Percentiles rank a stretch among this genome's conserved stretches.
Evolutionary conservation across 1,140 invertebrate genomes (phyloP).

Genomic region (Nebria ingens): DNA sequence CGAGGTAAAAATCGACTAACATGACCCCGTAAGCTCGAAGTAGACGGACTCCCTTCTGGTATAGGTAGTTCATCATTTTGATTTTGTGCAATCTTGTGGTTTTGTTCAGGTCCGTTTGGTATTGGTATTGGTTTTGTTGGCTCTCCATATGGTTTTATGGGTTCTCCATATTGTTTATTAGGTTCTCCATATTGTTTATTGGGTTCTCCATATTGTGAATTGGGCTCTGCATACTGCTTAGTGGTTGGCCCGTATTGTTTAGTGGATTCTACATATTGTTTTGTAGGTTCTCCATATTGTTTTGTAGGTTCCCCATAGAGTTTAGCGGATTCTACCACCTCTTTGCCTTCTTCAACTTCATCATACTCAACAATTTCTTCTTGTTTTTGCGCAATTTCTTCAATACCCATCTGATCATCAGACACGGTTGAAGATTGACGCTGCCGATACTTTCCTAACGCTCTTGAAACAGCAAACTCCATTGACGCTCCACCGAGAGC

Average conservation of each 20-base stretch:
- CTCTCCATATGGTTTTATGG: no score
- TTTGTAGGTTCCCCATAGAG: constrained; percentile 23
- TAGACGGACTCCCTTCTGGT: constrained; percentile 52
- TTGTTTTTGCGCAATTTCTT: constrained; percentile 38
- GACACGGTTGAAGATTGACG: constrained; percentile 58
- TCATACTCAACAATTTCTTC: constrained; percentile 33
- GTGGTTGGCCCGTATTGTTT: neutral
- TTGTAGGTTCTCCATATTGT: constrained; percentile 22
- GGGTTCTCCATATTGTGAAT: no score
- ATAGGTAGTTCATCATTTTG: constrained; percentile 18
- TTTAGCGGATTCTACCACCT: constrained; percentile 22
- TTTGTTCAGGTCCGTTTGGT: constrained; percentile 22
- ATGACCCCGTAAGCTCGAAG: constrained; percentile 45
- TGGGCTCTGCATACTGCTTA: neutral
- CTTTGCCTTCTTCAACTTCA: constrained; percentile 26
- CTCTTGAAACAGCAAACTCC: constrained; percentile 76
- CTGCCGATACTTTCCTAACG: constrained; percentile 69
- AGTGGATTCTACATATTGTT: constrained; percentile 23
- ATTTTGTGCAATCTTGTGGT: constrained; percentile 20
- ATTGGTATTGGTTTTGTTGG: constrained; percentile 31
- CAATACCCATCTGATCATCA: constrained; percentile 47
- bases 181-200: no score
- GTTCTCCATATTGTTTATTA: no score
- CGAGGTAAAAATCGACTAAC: constrained; percentile 48
- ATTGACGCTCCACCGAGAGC: constrained; percentile 50